phyloP scores from a whole-genome alignment of 1,140 invertebrate genomes.

The Lepidotrigona ventralis region DNA sequence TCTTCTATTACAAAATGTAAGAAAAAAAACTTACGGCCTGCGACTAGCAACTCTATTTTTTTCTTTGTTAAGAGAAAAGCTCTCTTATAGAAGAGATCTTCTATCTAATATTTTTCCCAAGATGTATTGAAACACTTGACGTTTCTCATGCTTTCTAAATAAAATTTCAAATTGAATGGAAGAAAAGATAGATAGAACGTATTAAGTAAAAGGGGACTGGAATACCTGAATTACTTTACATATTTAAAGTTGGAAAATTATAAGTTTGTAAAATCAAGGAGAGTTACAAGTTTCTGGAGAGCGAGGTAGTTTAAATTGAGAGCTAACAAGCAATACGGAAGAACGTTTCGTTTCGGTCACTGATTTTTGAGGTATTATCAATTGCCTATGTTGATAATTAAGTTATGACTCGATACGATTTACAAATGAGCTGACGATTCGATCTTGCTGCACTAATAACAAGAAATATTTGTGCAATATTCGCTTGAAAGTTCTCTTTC shows the following conservation, averaged over 20 bases:
- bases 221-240: not conserved
- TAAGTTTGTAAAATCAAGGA: not conserved
- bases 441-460: not conserved
- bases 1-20: conserved; percentile 99
- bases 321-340: conserved; percentile 21
- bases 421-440: not conserved
- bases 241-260: too few relatives aligned
- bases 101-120: not conserved
- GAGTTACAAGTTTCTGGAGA: not conserved
- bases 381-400: not conserved
- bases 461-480: not conserved
- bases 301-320: not conserved
- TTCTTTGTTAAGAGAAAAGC: too few relatives aligned
- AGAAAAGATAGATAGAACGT: too few relatives aligned
- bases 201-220: not conserved
- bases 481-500: not conserved
- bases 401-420: not conserved
- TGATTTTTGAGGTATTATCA: conserved; percentile 24
- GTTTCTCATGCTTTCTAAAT: not conserved
- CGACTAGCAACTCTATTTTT: not conserved
- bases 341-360: conserved; percentile 37
- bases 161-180: too few relatives aligned
- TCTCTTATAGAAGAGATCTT: not conserved
- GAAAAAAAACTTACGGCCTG: conserved; percentile 61
- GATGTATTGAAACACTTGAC: not conserved